Conservation (phyloP, 1,140 invertebrate species). For the Brachionus asplanchnoidis region DNA sequence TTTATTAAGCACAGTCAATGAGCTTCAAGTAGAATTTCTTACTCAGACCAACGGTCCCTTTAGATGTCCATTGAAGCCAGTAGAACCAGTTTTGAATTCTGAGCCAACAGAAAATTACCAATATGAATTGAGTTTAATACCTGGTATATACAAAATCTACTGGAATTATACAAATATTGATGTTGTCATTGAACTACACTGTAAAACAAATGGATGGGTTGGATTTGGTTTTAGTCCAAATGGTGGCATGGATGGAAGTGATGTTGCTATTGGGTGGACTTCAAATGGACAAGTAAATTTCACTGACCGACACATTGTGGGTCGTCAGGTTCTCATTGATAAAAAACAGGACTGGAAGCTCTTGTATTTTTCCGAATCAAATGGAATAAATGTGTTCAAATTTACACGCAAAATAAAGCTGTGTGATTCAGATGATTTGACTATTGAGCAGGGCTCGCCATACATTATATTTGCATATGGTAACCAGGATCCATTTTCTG, state of each 20-base stretch:
- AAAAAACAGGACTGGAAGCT: constrained; percentile 34
- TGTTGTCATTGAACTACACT: constrained; percentile 2
- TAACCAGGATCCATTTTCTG: constrained; percentile 7
- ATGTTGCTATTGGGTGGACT: constrained; percentile 75
- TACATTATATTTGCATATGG: constrained; percentile 42
- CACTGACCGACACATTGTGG: constrained; percentile 38
- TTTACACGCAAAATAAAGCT: constrained; percentile 35
- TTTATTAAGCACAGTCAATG: background rate
- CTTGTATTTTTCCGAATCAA: background rate
- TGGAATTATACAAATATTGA: constrained; percentile 22
- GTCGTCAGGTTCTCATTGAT: constrained; percentile 19
- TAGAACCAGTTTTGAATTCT: background rate
- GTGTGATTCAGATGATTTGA: constrained; percentile 28
- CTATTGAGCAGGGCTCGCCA: background rate
- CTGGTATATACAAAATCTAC: constrained; percentile 7
- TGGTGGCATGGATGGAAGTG: constrained; percentile 71
- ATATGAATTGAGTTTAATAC: background rate
- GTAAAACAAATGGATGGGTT: constrained; percentile 69
- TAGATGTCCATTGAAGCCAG: background rate
- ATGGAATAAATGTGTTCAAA: constrained; percentile 37
- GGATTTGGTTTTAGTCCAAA: constrained; percentile 73
- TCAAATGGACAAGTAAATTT: constrained; percentile 52
- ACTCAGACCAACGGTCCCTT: background rate
- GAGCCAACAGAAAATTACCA: background rate
- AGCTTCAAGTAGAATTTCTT: background rate